Evolutionary conservation across 1,140 invertebrate species (phyloP).

Genomic region (Drosophila bipectinata): DNA sequence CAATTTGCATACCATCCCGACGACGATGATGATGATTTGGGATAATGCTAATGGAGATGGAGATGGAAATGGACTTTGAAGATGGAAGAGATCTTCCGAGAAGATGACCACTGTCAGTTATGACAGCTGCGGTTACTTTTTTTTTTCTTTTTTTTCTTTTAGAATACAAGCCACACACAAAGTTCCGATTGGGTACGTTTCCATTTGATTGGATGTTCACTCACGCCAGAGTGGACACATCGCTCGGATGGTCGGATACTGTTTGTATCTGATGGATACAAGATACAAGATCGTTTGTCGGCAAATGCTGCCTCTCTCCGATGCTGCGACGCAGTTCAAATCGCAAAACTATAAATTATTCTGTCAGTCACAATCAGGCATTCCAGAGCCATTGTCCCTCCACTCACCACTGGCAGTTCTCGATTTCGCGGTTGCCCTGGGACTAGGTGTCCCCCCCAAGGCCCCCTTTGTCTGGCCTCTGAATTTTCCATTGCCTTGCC

Average conservation of each 20-base stretch:
- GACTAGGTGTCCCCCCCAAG: constrained; percentile 1
- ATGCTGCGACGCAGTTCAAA: constrained; percentile 35
- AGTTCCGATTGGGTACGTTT: constrained; percentile 55
- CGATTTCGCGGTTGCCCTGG: constrained; percentile 60
- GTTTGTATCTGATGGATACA: constrained; percentile 15
- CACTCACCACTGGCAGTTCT: constrained; percentile 38
- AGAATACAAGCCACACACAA: constrained; percentile 45
- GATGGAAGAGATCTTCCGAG: not conserved
- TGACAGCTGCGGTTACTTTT: constrained; percentile 52
- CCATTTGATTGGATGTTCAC: constrained; percentile 62
- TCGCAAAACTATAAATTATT: constrained; percentile 70
- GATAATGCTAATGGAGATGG: constrained; percentile 23
- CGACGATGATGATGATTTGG: constrained; percentile 1
- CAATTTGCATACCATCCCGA: constrained; percentile 56
- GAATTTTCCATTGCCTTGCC: not conserved
- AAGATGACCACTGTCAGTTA: constrained; percentile 49
- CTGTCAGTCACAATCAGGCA: constrained; percentile 61
- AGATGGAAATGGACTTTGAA: constrained; percentile 2
- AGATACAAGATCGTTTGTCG: constrained; percentile 15
- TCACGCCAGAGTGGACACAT: constrained; percentile 44
- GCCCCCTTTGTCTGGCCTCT: not conserved
- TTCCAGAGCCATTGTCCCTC: constrained; percentile 45
- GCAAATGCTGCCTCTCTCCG: constrained; percentile 12
- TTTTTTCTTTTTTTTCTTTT: not conserved
- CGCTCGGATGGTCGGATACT: not conserved